Evolutionary conservation across 2,888 invertebrate species (phyloP).

Genomic region (Octonoba sinensis): DNA sequence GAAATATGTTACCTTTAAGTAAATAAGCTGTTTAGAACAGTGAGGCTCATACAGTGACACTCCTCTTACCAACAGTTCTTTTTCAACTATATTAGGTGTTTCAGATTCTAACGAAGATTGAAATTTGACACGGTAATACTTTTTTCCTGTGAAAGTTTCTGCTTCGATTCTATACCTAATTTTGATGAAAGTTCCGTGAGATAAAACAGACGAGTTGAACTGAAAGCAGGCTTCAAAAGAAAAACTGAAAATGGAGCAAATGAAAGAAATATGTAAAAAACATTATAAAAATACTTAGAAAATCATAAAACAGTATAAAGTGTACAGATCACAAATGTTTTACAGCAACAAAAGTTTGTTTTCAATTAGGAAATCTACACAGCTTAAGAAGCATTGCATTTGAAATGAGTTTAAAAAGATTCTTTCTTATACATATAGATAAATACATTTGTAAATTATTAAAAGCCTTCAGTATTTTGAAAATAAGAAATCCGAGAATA

Average conservation of each 20-base stretch:
- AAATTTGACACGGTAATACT: conserved; percentile 79
- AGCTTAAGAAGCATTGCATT: no score
- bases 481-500: no score
- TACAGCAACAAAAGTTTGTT: no score
- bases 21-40: conserved; percentile 85
- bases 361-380: no score
- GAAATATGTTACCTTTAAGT: conserved; percentile 79
- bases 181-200: conserved; percentile 72
- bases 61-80: conserved; percentile 68
- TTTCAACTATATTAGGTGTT: conserved; percentile 69
- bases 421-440: no score
- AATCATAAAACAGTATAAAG: background rate
- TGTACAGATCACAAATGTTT: background rate
- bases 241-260: conserved; percentile 74
- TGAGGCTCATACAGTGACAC: conserved; percentile 71
- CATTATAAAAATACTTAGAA: background rate
- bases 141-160: conserved; percentile 78
- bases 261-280: background rate
- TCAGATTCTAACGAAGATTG: conserved; percentile 72
- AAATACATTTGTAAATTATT: no score
- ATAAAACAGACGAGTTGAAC: conserved; percentile 73
- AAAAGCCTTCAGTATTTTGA: no score
- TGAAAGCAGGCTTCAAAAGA: conserved; percentile 87
- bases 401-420: no score
- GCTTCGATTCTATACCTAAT: conserved; percentile 85